These are phyloP conservation scores for Crocallis elinguaria DNA, from an alignment of 2,888 invertebrate genomes.

Conservation along the genomic window DNA sequence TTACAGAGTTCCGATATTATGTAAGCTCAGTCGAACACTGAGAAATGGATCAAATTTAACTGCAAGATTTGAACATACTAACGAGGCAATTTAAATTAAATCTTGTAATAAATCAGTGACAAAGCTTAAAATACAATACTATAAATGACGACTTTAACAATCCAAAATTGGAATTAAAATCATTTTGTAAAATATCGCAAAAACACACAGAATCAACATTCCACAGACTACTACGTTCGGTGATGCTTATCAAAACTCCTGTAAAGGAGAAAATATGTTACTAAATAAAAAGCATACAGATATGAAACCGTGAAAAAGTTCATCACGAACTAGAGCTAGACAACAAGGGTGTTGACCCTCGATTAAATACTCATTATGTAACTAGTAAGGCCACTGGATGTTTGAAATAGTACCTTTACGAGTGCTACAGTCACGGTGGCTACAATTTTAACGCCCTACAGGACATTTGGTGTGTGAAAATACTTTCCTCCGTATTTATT, in stretches of 20 bases:
- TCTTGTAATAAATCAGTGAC: no score
- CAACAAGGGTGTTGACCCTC: conserved; percentile 61
- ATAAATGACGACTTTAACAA: no score
- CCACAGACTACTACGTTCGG: background rate
- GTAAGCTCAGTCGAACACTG: no score
- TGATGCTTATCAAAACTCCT: background rate
- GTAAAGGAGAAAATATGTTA: conserved; percentile 11
- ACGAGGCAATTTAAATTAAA: no score
- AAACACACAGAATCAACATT: background rate
- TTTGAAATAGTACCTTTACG: conserved; percentile 49
- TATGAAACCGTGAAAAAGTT: conserved; percentile 32
- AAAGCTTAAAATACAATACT: no score
- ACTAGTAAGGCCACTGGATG: conserved; percentile 49
- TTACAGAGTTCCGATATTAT: no score
- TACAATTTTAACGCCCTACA: background rate
- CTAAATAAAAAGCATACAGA: conserved; percentile 22
- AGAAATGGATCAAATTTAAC: no score
- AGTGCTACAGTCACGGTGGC: conserved; percentile 13
- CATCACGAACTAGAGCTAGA: conserved; percentile 38
- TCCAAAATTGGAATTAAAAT: no score
- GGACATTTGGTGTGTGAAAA: background rate
- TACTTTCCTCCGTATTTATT: no score
- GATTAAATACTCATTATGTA: conserved; percentile 69
- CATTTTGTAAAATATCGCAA: background rate
- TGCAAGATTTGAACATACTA: no score